A percentile compares a stretch with the other conserved stretches of the same genome.
phyloP scores from a whole-genome alignment of 2,888 invertebrate genomes.

The Ophion slaviceki region DNA sequence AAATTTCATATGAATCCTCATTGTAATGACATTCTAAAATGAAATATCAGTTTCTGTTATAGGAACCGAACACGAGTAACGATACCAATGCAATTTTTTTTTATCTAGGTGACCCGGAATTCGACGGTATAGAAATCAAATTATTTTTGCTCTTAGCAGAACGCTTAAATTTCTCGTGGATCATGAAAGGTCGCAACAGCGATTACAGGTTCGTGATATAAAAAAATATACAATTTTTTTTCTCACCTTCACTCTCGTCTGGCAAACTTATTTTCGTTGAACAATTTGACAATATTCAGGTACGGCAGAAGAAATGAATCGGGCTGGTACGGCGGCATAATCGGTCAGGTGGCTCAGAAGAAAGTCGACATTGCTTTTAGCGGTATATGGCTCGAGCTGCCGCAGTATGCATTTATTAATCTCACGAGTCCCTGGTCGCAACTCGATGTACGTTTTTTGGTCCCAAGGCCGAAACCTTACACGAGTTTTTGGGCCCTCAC shows the following conservation, averaged over 20 bases:
- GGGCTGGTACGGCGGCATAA: constrained; percentile 76
- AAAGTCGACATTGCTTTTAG: constrained; percentile 78
- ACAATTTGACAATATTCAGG: constrained; percentile 60
- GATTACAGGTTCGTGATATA: constrained; percentile 45
- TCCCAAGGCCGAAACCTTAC: constrained; percentile 77
- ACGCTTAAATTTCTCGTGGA: constrained; percentile 78
- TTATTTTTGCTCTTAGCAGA: constrained; percentile 76
- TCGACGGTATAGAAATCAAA: constrained; percentile 77
- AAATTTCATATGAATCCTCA: too few relatives aligned
- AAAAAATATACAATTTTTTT: not conserved
- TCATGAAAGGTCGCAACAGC: constrained; percentile 71
- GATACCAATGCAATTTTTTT: not conserved
- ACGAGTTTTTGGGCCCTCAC: constrained; percentile 78
- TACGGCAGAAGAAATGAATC: constrained; percentile 74
- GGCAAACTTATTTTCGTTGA: not conserved
- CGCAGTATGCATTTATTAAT: constrained; percentile 70
- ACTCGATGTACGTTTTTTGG: constrained; percentile 75
- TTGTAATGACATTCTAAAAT: not conserved
- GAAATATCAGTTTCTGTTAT: too few relatives aligned
- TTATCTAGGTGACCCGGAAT: constrained; percentile 69
- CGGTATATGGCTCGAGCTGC: constrained; percentile 75
- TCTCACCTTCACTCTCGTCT: not conserved
- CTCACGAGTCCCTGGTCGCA: constrained; percentile 76
- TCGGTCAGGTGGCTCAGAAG: constrained; percentile 70
- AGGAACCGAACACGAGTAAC: not conserved